These are phyloP conservation scores for Blastobasis lacticolella DNA, from an alignment of 2,888 invertebrate genomes.

Conservation along the genomic window DNA sequence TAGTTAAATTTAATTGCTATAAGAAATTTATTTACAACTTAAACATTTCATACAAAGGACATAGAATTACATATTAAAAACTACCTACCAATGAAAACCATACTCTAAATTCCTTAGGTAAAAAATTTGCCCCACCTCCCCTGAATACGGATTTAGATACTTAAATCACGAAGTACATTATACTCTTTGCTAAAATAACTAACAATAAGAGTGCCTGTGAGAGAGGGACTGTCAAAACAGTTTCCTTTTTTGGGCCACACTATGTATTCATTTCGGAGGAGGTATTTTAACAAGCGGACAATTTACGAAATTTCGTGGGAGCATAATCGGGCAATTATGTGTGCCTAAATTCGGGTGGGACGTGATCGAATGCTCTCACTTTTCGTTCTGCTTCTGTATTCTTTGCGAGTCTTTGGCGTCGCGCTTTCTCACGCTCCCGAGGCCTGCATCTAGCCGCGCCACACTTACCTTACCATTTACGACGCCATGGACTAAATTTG, in stretches of 20 bases:
- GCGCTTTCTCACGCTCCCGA: conserved; percentile 33
- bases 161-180: no score
- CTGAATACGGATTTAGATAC: no score
- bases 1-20: no score
- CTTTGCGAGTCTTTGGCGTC: conserved; percentile 24
- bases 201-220: no score
- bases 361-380: conserved; percentile 46
- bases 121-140: no score
- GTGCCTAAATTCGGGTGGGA: conserved; percentile 10
- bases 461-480: no score
- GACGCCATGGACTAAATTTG: not conserved
- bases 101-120: no score
- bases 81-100: no score
- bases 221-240: not conserved
- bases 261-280: not conserved
- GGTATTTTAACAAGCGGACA: conserved; percentile 7
- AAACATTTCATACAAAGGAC: no score
- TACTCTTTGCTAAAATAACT: no score
- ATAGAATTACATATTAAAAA: no score
- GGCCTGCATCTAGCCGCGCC: not conserved
- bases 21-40: no score
- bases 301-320: conserved; percentile 22
- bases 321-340: conserved; percentile 6
- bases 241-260: not conserved
- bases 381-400: conserved; percentile 38